phyloP scores from a whole-genome alignment of 2,113 vertebrate species.

The Perccottus glenii region DNA sequence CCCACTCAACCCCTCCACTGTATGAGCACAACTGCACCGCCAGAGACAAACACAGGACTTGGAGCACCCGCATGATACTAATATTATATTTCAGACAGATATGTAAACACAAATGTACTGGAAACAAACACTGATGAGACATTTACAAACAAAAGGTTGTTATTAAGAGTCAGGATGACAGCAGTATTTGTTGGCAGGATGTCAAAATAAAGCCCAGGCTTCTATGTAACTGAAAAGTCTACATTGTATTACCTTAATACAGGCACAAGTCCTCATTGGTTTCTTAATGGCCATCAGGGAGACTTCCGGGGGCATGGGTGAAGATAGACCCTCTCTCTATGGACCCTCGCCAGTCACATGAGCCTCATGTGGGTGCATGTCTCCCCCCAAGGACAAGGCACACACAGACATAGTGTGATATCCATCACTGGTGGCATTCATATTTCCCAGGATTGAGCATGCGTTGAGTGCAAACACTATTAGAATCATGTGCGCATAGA shows the following conservation, averaged over 20 bases:
- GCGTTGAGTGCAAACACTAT: slow-evolving; percentile 46
- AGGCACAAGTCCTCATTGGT: slow-evolving; percentile 54
- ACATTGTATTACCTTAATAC: neutral
- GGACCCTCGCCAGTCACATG: slow-evolving; percentile 68
- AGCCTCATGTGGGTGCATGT: slow-evolving; percentile 54
- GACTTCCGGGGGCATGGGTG: slow-evolving; percentile 43
- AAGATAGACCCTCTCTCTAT: slow-evolving; percentile 60
- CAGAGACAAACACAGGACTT: neutral
- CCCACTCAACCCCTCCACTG: slow-evolving; percentile 53
- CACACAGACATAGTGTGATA: slow-evolving; percentile 59
- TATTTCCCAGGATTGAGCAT: slow-evolving; percentile 39
- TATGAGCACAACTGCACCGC: slow-evolving; percentile 20
- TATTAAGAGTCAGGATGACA: too few relatives aligned
- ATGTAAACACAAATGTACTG: neutral
- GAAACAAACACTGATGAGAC: too few relatives aligned
- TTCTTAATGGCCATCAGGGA: slow-evolving; percentile 41
- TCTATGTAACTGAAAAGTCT: too few relatives aligned
- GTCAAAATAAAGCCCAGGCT: too few relatives aligned
- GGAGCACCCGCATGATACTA: slow-evolving; percentile 1
- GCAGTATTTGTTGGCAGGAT: too few relatives aligned
- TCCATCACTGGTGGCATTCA: slow-evolving; percentile 53
- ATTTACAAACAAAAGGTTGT: too few relatives aligned
- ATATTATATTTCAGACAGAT: too few relatives aligned
- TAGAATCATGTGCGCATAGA: slow-evolving; percentile 62
- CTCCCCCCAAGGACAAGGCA: slow-evolving; percentile 36